Evolutionary conservation across 2,113 vertebrate species (phyloP), one percentile per base, ranked within the genome.

Genomic region (Campylorhamphus procurvoides): DNA sequence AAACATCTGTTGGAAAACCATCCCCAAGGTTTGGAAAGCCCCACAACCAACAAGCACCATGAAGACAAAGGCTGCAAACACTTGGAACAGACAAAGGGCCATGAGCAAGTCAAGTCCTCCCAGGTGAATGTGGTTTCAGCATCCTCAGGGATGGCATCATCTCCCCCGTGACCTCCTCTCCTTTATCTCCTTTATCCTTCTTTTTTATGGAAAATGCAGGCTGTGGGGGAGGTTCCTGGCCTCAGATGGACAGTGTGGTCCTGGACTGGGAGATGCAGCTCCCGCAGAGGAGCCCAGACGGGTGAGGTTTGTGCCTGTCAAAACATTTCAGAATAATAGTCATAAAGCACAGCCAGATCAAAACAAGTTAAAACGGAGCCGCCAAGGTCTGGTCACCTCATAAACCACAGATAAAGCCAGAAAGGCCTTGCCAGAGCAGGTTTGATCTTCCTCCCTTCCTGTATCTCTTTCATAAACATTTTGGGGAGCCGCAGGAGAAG

Each of bases 401-500:
- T 97, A 95, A 97, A 97, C 56, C 90, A 96, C 93, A 97, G 97
- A 97, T 97, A 97, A 97, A 91, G 80, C 67, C 91, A 90, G 75
- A n/a, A 66, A 59, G 79, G 91, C 82, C 77, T 93, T 9, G 0
- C 93, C 49, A 50, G 59, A 62, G 79, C 94, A 96, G 95, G 97
- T 97, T 96, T 97, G 96, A 97, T 97, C 97, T 97, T 97, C 95
- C 89, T 93, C 95, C 87, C 85, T 95, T 95, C 97, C 95, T 95
- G 94, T 94, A 94, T 95, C 95, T 94, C 95, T 96, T 96, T 71
- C 89, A 75, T 97, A 97, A 97, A 97, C 97, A 97, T 93, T 75
- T 93, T 63, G 56, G 95, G 95, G 89, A 93, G 92, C 42, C 3
- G 0, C 81, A 60, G 81, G 84, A 94, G 94, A 76, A 18, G 93